Base-by-base conservation (phyloP, 1,140 invertebrate species). In the Drosophila repleta region DNA sequence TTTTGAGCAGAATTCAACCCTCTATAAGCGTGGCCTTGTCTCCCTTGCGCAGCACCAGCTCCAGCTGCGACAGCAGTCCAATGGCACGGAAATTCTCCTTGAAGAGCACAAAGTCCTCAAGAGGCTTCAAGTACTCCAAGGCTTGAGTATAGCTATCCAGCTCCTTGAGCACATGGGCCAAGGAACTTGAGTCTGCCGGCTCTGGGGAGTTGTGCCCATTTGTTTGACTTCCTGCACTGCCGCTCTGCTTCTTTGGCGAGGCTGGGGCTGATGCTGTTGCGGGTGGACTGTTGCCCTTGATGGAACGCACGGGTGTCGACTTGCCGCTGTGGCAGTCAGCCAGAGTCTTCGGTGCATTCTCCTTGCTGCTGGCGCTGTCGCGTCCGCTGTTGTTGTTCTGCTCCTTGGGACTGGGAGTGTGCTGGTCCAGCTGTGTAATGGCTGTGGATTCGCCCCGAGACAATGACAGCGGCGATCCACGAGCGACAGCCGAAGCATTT, bases 21-120 rank as follows among this genome's bases (percentile, higher is more conserved):
- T 88, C 79, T 11, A 82, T 74, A 13, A 90, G 65, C 6, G 74
- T 87, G 26, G 72, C 66, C 26, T 88, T 90, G 58, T 91, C 83
- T 7, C 82, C 85, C 32, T 90, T 91, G 21, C 85, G 82, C 11
- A 91, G 65, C 46, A 91, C 77, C 51, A 74, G 15, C 39, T 91
- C 90, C 62, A 91, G 41, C 41, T 91, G 90, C 6, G 90, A 91
- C 10, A 91, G 65, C 51, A 91, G 43, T 0, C 90, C 90, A 56
- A 91, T 91, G 7, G 90, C 90, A 20, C 90, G 80, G 63, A 91
- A 91, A 49, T 91, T 91, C 32, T 91, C 90, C 48, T 89, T 90
- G 35, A 90, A 83, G 6, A 91, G 76, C n/a, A 81, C 90, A 74
- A 91, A 91, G 15, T 91, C 90, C 49, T 91, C 90, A 7, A 91